These are phyloP conservation scores for Motacilla alba DNA, from an alignment of 2,113 vertebrate species.

Conservation along the genomic window DNA sequence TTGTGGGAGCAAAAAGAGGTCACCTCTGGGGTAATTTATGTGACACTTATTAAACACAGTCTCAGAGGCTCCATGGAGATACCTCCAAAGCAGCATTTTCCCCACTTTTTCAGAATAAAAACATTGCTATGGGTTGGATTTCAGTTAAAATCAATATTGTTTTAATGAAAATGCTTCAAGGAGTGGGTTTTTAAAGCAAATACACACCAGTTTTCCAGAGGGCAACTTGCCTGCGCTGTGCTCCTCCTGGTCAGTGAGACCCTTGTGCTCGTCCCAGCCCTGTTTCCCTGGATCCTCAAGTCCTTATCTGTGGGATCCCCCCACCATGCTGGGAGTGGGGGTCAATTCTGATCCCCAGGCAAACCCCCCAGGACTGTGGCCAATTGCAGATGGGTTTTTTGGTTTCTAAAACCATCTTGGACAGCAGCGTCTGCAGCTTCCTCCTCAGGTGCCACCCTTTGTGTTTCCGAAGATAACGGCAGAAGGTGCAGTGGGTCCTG, in stretches of 20 bases:
- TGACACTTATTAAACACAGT: neutral
- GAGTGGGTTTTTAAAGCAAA: neutral
- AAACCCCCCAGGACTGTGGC: neutral
- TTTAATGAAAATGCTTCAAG: constrained; percentile 27
- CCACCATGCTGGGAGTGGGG: accelerated
- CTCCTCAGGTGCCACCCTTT: neutral
- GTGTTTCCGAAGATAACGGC: neutral
- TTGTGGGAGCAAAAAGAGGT: neutral
- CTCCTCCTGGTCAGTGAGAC: neutral
- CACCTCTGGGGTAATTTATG: neutral
- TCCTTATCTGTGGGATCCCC: neutral
- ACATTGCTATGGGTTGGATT: neutral
- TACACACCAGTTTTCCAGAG: neutral
- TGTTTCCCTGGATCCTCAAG: neutral
- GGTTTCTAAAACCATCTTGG: neutral
- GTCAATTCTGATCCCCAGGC: neutral
- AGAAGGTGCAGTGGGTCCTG: neutral
- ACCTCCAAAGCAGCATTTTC: neutral
- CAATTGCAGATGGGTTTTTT: accelerated
- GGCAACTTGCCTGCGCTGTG: accelerated
- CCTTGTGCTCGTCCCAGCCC: accelerated
- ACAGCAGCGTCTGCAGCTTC: neutral
- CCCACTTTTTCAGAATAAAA: neutral
- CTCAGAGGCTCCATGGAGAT: neutral
- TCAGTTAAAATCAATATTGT: neutral